Base-by-base conservation (phyloP, 2,888 invertebrate species). In the Tenthredo distinguenda region DNA sequence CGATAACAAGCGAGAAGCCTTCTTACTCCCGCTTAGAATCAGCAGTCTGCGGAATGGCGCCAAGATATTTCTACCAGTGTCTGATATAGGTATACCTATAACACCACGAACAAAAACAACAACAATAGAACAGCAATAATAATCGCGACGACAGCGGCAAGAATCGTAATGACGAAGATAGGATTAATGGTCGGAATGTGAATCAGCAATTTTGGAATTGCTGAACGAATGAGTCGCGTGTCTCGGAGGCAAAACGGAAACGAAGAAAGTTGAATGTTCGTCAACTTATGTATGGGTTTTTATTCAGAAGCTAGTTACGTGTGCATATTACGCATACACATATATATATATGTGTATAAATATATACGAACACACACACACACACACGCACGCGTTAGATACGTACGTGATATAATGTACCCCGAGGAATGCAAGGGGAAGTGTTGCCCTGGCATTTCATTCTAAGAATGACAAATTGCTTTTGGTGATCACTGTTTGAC, bases 391-490 rank as follows among this genome's bases (percentile, higher is more conserved):
- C 21, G 18, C 10, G 21, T 34, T 34, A 10, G 31, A 18, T 15
- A 21, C 40, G 40, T 40, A 10, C 2, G 47, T 47, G 47, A 47
- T 50, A 47, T 55, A 55, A 77, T 18, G 31, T 55, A 55, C 7
- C 31, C 9, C 4, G 10, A 77, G 55, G 9, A n/a, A 77, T 50
- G 50, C 31, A 34, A 18, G 31, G 1, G 43, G n/a, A 55, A 31
- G 77, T 50, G 50, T 77, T 31, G 34, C 31, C 18, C 18, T 81
- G 62, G 43, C 43, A 47, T 68, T 83, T 68, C 26, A 68, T 83
- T 71, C 65, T 71, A 68, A 83, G 31, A 62, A 83, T 83, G 68
- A 83, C 68, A 68, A 68, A 83, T 83, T 43, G 68, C 68, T 81
- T 47, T 62, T 18, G 21, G 68, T 83, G 68, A 83, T 83, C 83